These are phyloP conservation scores for Zalophus californianus DNA, from an alignment of 2,797 vertebrate genomes.

Conservation along the genomic window DNA sequence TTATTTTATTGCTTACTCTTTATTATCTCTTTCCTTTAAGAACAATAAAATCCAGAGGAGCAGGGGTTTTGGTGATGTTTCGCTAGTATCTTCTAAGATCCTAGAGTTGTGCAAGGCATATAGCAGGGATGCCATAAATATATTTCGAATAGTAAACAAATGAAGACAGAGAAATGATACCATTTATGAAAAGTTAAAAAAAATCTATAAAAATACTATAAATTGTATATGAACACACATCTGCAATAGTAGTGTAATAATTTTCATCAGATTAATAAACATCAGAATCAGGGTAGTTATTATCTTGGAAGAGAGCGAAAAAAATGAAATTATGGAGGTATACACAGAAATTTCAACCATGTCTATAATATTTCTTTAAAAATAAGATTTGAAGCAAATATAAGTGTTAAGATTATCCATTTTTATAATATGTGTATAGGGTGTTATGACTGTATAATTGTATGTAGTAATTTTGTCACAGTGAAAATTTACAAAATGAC, in stretches of 20 bases:
- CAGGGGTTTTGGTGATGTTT: not conserved
- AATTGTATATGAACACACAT: not conserved
- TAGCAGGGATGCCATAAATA: not conserved
- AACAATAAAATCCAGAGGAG: not conserved
- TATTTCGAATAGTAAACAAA: not conserved
- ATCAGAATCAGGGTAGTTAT: not conserved
- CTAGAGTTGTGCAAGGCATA: not conserved
- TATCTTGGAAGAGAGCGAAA: not conserved
- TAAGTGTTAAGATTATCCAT: not conserved
- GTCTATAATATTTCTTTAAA: not conserved
- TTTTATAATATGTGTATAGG: not conserved
- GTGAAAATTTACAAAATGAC: not conserved
- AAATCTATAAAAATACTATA: not conserved
- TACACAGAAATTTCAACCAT: not conserved
- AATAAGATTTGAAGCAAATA: not conserved
- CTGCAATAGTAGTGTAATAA: not conserved
- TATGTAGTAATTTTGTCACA: not conserved
- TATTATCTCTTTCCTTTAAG: not conserved
- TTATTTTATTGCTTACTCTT: not conserved
- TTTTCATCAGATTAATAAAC: not conserved
- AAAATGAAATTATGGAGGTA: not conserved
- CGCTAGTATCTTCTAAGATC: not conserved
- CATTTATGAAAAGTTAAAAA: not conserved
- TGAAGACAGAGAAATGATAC: not conserved
- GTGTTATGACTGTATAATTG: not conserved